Percentiles rank a stretch among this genome's conserved stretches.
Evolutionary conservation across 2,113 vertebrate species (phyloP).

Genomic region (Anguilla rostrata): DNA sequence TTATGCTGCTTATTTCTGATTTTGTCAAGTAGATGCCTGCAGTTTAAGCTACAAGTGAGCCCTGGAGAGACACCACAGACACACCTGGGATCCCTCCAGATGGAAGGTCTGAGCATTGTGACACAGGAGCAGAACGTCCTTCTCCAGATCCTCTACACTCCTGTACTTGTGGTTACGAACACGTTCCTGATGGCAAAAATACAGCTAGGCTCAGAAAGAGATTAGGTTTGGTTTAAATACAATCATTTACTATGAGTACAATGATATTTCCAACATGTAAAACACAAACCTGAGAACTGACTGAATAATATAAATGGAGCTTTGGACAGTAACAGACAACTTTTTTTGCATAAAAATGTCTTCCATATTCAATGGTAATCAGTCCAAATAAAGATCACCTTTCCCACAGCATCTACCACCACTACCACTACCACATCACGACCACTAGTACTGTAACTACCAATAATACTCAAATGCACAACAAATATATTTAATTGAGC

Average conservation of each 20-base stretch:
- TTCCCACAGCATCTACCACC: not conserved
- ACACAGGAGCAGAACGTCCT: slow-evolving; percentile 92
- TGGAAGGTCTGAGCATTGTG: slow-evolving; percentile 98
- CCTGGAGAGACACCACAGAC: slow-evolving; percentile 23
- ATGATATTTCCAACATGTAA: not conserved
- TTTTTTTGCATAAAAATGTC: too few species aligned
- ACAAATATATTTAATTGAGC: not conserved
- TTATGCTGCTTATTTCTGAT: not conserved
- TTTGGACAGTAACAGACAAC: not conserved
- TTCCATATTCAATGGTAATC: too few species aligned
- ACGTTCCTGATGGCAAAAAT: slow-evolving; percentile 76
- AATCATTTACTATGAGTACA: not conserved
- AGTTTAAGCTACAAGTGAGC: not conserved
- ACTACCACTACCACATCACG: not conserved
- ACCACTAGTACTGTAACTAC: too few species aligned
- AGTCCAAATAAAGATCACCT: too few species aligned
- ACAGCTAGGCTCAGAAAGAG: not conserved
- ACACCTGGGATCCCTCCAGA: slow-evolving; percentile 96
- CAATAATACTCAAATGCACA: too few species aligned
- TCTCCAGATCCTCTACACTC: slow-evolving; percentile 91
- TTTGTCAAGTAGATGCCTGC: not conserved
- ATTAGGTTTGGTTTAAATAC: not conserved
- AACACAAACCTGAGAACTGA: not conserved
- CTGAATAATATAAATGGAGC: not conserved
- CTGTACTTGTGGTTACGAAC: slow-evolving; percentile 98